These are phyloP conservation scores for Danio kyathit DNA, from an alignment of 2,797 vertebrate species.

Conservation along the genomic window DNA sequence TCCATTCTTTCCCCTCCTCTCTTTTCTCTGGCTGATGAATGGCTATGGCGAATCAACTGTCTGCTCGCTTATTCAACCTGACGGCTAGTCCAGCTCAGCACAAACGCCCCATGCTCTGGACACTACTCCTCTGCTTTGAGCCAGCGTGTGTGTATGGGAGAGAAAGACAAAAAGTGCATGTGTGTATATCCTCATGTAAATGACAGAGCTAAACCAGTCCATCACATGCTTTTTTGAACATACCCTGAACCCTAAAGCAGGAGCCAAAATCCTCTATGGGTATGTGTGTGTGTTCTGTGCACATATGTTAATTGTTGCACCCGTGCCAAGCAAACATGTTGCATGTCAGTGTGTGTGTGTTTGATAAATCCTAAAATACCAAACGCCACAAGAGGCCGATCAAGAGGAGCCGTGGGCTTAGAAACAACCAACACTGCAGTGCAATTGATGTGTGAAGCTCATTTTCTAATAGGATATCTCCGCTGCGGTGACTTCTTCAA, in stretches of 20 bases:
- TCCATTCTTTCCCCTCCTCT: slow-evolving; percentile 75
- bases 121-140: slow-evolving; percentile 75
- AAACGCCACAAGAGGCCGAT: not conserved
- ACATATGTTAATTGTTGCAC: slow-evolving; percentile 53
- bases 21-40: slow-evolving; percentile 86
- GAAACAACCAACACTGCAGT: slow-evolving; percentile 19
- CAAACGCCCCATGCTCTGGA: slow-evolving; percentile 83
- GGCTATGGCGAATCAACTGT: slow-evolving; percentile 86
- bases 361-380: slow-evolving; percentile 49
- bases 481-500: slow-evolving; percentile 40
- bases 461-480: slow-evolving; percentile 53
- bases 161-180: slow-evolving; percentile 43
- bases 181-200: slow-evolving; percentile 40
- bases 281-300: slow-evolving; percentile 44
- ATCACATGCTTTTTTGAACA: slow-evolving; percentile 34
- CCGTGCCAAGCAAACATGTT: slow-evolving; percentile 43
- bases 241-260: not conserved
- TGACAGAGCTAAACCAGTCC: slow-evolving; percentile 20
- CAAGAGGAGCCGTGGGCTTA: not conserved
- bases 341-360: slow-evolving; percentile 45
- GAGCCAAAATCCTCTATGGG: slow-evolving; percentile 26
- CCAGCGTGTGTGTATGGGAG: slow-evolving; percentile 53
- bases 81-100: slow-evolving; percentile 86
- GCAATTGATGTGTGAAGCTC: slow-evolving; percentile 36
- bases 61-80: slow-evolving; percentile 84